A percentile compares a stretch with the other conserved stretches of the same genome.
phyloP scores from a whole-genome alignment of 2,888 invertebrate genomes.

The Desoria tigrina region DNA sequence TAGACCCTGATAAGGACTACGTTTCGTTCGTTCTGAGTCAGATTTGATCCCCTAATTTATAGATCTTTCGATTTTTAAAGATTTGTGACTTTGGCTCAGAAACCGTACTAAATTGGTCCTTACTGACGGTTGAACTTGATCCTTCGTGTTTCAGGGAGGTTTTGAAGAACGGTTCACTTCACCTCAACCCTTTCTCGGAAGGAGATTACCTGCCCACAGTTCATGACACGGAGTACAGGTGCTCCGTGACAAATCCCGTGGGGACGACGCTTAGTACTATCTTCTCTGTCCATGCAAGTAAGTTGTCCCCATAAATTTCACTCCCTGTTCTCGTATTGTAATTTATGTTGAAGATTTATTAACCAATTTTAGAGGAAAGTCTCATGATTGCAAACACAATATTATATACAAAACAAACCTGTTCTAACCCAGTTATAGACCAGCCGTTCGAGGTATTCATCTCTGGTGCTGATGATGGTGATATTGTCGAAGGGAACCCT shows the following conservation, averaged over 20 bases:
- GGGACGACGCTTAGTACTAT: constrained; percentile 46
- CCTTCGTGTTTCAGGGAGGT: constrained; percentile 37
- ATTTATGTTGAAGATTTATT: no score
- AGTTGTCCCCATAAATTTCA: constrained; percentile 2
- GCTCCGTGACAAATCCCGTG: constrained; percentile 45
- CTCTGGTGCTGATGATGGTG: constrained; percentile 27
- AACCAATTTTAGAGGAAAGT: no score
- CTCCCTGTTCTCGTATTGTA: not conserved
- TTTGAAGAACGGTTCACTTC: constrained; percentile 42
- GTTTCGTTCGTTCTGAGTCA: no score
- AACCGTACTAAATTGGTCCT: no score
- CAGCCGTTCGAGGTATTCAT: constrained; percentile 43
- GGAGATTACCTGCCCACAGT: constrained; percentile 45
- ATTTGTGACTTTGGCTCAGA: no score
- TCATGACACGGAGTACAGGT: constrained; percentile 44
- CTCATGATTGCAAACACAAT: no score
- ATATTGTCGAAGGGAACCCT: constrained; percentile 43
- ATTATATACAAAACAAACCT: no score
- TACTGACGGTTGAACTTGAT: no score
- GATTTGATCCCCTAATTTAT: no score
- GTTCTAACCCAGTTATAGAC: constrained; percentile 38
- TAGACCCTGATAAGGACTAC: no score
- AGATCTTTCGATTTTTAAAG: no score
- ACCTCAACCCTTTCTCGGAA: constrained; percentile 40
- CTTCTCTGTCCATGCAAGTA: constrained; percentile 46